phyloP scores from a whole-genome alignment of 1,140 invertebrate genomes.

The Cydia amplana region DNA sequence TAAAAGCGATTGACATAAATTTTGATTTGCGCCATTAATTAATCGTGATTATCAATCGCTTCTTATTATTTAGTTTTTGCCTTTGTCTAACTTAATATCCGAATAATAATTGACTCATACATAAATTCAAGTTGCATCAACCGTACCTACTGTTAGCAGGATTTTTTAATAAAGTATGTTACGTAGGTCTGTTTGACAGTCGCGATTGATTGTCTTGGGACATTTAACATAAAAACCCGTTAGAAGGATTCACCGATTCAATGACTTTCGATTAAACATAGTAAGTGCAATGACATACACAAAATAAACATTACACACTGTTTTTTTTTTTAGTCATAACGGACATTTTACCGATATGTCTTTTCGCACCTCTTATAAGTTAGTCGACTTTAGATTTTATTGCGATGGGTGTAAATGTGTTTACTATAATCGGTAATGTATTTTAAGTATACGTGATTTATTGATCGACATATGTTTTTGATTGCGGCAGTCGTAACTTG shows the following conservation, averaged over 20 bases:
- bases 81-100: too few relatives aligned
- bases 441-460: not conserved
- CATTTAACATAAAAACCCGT: not conserved
- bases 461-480: constrained; percentile 1
- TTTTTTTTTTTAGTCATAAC: not conserved
- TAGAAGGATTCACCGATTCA: constrained; percentile 17
- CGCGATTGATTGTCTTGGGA: too few relatives aligned
- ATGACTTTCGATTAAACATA: constrained; percentile 17
- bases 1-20: too few relatives aligned
- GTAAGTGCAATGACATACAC: constrained; percentile 3
- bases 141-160: too few relatives aligned
- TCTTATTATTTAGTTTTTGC: too few relatives aligned
- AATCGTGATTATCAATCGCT: too few relatives aligned
- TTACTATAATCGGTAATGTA: not conserved
- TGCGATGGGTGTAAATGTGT: not conserved
- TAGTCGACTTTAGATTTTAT: not conserved
- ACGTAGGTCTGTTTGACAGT: too few relatives aligned
- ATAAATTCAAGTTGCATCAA: too few relatives aligned
- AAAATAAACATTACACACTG: not conserved
- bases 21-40: too few relatives aligned
- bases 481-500: not conserved
- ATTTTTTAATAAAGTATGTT: too few relatives aligned
- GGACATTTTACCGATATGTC: constrained; percentile 7
- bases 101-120: too few relatives aligned
- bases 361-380: not conserved